A percentile compares a stretch with the other conserved stretches of the same genome.
Evolutionary conservation across 2,888 invertebrate genomes (phyloP).

Genomic region (Rhodophaea formosa): DNA sequence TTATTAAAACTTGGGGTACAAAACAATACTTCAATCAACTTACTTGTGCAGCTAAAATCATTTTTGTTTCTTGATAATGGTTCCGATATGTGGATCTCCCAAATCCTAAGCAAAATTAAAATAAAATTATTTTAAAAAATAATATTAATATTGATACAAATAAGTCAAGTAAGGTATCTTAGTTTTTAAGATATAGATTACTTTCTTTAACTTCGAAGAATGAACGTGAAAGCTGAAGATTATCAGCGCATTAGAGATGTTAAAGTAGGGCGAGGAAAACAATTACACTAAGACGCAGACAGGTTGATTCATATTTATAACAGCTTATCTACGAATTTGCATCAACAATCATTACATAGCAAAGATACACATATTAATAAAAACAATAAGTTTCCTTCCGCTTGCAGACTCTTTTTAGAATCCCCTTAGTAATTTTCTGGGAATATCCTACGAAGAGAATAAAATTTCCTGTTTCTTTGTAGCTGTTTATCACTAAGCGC

Average conservation of each 20-base stretch:
- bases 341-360: slow-evolving; percentile 2
- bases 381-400: neutral
- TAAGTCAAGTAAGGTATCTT: no score
- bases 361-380: neutral
- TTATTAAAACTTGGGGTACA: no score
- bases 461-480: no score
- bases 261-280: neutral
- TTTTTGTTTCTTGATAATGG: neutral
- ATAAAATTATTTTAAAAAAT: neutral
- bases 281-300: neutral
- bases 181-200: no score
- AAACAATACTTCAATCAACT: neutral
- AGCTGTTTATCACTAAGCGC: no score
- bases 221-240: no score
- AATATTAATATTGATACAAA: no score
- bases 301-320: neutral
- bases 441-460: neutral
- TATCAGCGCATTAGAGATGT: neutral
- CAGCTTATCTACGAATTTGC: neutral
- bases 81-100: neutral
- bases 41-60: slow-evolving; percentile 10
- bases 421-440: neutral
- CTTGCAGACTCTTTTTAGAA: neutral
- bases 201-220: no score
- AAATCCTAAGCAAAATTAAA: neutral